Evolutionary conservation across 1,140 invertebrate genomes (phyloP), one percentile per base, ranked within the genome.

Genomic region (Cephus cinctus): DNA sequence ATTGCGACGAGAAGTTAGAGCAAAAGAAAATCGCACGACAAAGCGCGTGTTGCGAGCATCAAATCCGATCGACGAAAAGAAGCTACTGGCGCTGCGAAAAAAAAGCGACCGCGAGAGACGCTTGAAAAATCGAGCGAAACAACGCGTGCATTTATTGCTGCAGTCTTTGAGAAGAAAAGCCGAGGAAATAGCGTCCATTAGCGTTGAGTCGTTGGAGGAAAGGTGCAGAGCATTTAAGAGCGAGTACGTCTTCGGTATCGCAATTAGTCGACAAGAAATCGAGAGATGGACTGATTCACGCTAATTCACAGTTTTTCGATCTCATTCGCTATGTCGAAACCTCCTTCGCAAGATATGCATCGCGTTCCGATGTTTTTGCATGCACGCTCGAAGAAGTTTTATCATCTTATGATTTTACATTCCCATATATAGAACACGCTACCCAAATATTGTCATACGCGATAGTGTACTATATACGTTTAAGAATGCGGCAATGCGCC

Each of bases 401-500:
- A 4, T 2, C 19, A 12, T 11, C 5, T 2, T 43, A 43, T 11
- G 19, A 30, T 2, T 43, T 44, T 11, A 44, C 42, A 2, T 32
- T 44, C 5, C 42, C 27, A 2, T 44, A 30, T 20, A 19, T 44
- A 6, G 18, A 44, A 18, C 27, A 32, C 30, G 41, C 21, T 14
- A 27, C 41, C 21, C 23, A 30, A 27, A 43, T 43, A 43, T 43
- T 43, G 19, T 44, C 42, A 3, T 31, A 32, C 4, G 12, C 42
- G 3, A 31, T 44, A 20, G 30, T 32, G 30, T 32, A 44, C 32
- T 44, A 44, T 32, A 44, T 44, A 2, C 3, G 42, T 2, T 15
- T 44, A 9, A 44, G 42, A 12, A 44, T 44, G 25, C 42, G 42
- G 30, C 42, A 44, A 14, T 44, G 30, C 16, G 15, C 16, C 6